phyloP scores from a whole-genome alignment of 2,113 vertebrate species.

The Odocoileus hemionus region DNA sequence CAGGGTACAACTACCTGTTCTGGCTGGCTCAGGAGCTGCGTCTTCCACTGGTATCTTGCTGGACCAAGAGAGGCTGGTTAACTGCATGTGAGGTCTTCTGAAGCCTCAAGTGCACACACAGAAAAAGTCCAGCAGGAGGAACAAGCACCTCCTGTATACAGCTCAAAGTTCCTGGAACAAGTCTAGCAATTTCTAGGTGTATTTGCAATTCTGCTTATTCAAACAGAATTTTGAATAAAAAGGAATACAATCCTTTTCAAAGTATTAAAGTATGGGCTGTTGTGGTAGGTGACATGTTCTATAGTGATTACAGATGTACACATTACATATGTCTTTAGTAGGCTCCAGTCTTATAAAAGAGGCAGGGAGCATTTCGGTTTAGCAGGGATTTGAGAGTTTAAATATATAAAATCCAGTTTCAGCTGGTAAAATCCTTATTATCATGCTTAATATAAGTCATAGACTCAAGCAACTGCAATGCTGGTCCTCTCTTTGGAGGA shows the following conservation, averaged over 20 bases:
- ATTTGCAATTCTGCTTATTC: background rate
- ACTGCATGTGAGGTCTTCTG: conserved; percentile 42
- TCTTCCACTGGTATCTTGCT: conserved; percentile 41
- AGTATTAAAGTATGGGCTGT: background rate
- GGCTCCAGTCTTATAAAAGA: background rate
- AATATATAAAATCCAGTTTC: background rate
- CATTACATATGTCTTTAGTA: background rate
- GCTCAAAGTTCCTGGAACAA: conserved; percentile 24
- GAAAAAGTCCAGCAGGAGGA: conserved; percentile 5
- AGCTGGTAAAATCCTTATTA: background rate
- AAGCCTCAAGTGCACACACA: conserved; percentile 43
- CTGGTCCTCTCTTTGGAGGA: background rate
- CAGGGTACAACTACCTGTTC: conserved; percentile 55
- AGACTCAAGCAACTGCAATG: background rate
- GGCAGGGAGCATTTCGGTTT: background rate
- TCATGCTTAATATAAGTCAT: background rate
- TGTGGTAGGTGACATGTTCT: background rate
- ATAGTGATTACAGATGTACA: background rate
- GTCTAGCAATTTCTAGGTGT: conserved; percentile 43
- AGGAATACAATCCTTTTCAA: background rate
- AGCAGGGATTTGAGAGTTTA: background rate
- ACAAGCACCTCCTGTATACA: background rate
- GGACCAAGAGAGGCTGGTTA: background rate
- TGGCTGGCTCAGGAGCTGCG: background rate
- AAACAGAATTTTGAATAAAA: background rate